Evolutionary conservation across 1,140 invertebrate genomes (phyloP).

Genomic region (Drosophila arizonae): DNA sequence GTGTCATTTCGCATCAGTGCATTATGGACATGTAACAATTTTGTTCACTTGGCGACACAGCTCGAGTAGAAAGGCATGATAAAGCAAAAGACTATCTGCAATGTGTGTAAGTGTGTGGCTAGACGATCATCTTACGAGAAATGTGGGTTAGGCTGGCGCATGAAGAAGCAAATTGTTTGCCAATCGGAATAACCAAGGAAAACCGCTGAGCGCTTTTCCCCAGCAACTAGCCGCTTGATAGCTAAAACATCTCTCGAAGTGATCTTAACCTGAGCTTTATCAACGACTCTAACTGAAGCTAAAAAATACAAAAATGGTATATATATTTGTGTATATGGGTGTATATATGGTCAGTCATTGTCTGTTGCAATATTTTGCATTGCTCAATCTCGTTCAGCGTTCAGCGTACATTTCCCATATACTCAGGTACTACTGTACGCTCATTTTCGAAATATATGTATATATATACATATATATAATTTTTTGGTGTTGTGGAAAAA

Average conservation of each 20-base stretch:
- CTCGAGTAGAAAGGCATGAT: slow-evolving; percentile 28
- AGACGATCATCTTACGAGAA: slow-evolving; percentile 14
- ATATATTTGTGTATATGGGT: neutral
- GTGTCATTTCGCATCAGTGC: slow-evolving; percentile 47
- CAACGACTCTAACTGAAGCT: neutral
- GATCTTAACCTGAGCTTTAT: neutral
- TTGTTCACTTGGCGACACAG: slow-evolving; percentile 33
- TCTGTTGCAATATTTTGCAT: slow-evolving; percentile 75
- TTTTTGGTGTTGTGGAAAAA: slow-evolving; percentile 41
- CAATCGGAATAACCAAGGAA: slow-evolving; percentile 10
- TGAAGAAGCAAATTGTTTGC: slow-evolving; percentile 1
- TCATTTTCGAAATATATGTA: slow-evolving; percentile 25
- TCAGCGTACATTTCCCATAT: slow-evolving; percentile 29
- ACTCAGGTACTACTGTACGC: slow-evolving; percentile 23
- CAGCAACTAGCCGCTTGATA: neutral
- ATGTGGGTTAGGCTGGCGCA: slow-evolving; percentile 35
- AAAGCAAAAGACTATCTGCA: slow-evolving; percentile 8
- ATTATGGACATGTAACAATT: slow-evolving; percentile 50
- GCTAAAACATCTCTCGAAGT: neutral
- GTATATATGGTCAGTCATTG: slow-evolving; percentile 51
- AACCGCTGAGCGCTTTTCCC: neutral
- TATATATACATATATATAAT: neutral
- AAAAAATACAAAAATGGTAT: neutral
- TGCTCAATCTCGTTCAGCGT: slow-evolving; percentile 53
- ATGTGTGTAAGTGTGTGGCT: neutral